Evolutionary conservation across 2,113 vertebrate genomes (phyloP).

Genomic region (Odocoileus virginianus): DNA sequence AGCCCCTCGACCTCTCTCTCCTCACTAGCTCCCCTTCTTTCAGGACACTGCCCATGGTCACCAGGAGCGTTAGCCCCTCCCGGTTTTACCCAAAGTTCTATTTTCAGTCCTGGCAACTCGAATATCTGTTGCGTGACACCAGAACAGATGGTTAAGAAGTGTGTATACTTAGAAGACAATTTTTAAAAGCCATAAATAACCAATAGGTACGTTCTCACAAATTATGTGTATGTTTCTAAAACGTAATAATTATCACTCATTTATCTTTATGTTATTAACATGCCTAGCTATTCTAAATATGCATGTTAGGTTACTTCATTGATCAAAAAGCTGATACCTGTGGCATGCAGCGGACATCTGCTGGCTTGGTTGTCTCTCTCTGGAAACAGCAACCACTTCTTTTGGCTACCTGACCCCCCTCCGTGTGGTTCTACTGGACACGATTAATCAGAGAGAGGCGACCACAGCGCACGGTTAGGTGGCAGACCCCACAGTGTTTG

Average conservation of each 20-base stretch:
- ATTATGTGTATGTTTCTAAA: background rate
- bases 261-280: background rate
- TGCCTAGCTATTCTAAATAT: background rate
- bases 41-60: background rate
- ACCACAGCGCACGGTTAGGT: fast-evolving
- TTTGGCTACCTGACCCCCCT: background rate
- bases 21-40: no score
- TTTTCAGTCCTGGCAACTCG: background rate
- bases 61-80: background rate
- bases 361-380: background rate
- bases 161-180: background rate
- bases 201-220: background rate
- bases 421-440: background rate
- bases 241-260: background rate
- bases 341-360: background rate
- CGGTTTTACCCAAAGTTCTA: background rate
- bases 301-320: background rate
- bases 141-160: background rate
- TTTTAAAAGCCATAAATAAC: background rate
- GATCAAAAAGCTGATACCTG: background rate
- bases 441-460: background rate
- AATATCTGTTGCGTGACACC: background rate
- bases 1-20: fast-evolving
- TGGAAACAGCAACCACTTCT: background rate
- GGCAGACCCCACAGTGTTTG: fast-evolving